Evolutionary conservation across 2,888 invertebrate species (phyloP).

Genomic region (Beris chalybata): DNA sequence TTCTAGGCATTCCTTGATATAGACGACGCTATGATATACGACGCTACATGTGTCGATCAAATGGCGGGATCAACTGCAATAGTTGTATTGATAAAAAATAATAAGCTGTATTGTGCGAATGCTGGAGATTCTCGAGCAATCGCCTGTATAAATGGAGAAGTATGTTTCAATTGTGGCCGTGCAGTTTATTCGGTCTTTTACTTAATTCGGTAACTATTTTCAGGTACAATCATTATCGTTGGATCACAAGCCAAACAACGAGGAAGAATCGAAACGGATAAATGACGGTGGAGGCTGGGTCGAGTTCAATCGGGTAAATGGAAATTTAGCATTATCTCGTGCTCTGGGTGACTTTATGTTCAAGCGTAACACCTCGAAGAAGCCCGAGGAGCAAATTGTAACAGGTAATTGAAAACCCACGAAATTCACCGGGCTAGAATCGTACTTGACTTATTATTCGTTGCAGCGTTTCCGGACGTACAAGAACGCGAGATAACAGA

Average conservation of each 20-base stretch:
- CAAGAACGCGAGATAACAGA: slow-evolving; percentile 75
- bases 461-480: slow-evolving; percentile 88
- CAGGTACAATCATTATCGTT: slow-evolving; percentile 73
- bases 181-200: neutral
- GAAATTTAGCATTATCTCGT: slow-evolving; percentile 92
- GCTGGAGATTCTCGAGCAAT: slow-evolving; percentile 97
- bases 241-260: slow-evolving; percentile 96
- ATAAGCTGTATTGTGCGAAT: slow-evolving; percentile 90
- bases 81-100: slow-evolving; percentile 79
- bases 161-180: slow-evolving; percentile 47
- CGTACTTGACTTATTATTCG: slow-evolving; percentile 2
- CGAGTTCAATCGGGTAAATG: slow-evolving; percentile 96
- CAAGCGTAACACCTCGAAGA: slow-evolving; percentile 84
- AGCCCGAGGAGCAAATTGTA: slow-evolving; percentile 93
- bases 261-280: slow-evolving; percentile 84
- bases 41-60: slow-evolving; percentile 85
- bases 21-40: slow-evolving; percentile 90
- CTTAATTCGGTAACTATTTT: neutral
- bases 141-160: slow-evolving; percentile 80
- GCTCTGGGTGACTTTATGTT: slow-evolving; percentile 97
- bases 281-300: slow-evolving; percentile 96
- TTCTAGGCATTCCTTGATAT: slow-evolving; percentile 82
- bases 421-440: no score
- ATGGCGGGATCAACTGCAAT: slow-evolving; percentile 95
- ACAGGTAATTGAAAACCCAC: slow-evolving; percentile 67